Evolutionary conservation across 1,140 invertebrate species (phyloP).

Genomic region (Drosophila kikkawai): DNA sequence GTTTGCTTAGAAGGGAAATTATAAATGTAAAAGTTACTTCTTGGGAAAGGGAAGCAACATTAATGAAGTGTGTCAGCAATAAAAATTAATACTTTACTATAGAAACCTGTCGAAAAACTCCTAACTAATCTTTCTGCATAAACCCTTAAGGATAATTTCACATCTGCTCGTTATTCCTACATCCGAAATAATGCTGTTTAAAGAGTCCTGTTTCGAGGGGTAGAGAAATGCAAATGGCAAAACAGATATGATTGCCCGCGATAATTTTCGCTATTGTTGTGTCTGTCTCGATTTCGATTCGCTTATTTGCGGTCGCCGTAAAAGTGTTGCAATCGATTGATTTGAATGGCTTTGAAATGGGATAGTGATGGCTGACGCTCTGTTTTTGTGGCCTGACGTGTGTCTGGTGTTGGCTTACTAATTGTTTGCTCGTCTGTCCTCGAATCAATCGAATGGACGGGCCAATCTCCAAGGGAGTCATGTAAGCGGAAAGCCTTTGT

Average conservation of each 20-base stretch:
- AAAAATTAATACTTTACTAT: no score
- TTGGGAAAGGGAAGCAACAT: background rate
- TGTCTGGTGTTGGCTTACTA: constrained; percentile 73
- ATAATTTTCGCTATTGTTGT: constrained; percentile 54
- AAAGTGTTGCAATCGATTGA: constrained; percentile 61
- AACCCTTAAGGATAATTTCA: background rate
- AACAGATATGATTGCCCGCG: constrained; percentile 51
- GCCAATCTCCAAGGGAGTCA: constrained; percentile 13
- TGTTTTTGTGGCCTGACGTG: constrained; percentile 18
- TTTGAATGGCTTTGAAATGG: constrained; percentile 65
- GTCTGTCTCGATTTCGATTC: constrained; percentile 18
- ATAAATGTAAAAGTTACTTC: background rate
- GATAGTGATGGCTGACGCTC: constrained; percentile 22
- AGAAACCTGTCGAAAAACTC: fast-evolving
- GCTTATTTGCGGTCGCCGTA: constrained; percentile 2
- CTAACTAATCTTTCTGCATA: constrained; percentile 3
- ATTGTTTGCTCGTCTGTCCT: constrained; percentile 49
- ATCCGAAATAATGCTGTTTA: constrained; percentile 32
- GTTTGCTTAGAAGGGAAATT: background rate
- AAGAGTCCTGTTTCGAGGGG: constrained; percentile 21
- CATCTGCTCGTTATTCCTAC: constrained; percentile 17
- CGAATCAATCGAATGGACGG: constrained; percentile 2
- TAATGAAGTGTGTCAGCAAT: no score
- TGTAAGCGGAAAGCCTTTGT: constrained; percentile 48
- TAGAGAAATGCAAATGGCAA: constrained; percentile 37